A percentile compares a stretch with the other conserved stretches of the same genome.
Conservation (phyloP, 1,140 invertebrate species). For the Drosophila setifemur region DNA sequence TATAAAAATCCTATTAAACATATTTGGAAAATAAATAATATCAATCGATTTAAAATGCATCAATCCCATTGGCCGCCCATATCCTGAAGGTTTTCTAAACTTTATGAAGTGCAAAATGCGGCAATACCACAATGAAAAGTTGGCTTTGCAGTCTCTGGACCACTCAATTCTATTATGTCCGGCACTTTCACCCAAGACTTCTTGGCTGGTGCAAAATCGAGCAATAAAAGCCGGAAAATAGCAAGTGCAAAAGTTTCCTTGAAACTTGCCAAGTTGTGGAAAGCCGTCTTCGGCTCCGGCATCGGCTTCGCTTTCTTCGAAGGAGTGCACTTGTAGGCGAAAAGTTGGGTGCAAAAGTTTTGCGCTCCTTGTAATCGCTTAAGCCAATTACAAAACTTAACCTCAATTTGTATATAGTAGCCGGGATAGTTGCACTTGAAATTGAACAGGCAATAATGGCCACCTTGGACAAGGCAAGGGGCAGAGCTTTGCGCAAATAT, state of each 20-base stretch:
- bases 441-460: constrained; percentile 8
- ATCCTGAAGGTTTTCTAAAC: no score
- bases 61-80: no score
- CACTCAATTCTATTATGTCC: constrained; percentile 8
- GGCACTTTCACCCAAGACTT: constrained; percentile 4
- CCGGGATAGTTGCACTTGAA: constrained; percentile 5
- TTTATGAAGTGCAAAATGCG: neutral
- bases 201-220: neutral
- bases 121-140: neutral
- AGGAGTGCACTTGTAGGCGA: neutral
- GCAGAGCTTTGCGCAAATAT: constrained; percentile 31
- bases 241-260: constrained; percentile 17
- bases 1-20: no score
- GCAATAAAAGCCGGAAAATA: neutral
- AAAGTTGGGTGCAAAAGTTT: constrained; percentile 43
- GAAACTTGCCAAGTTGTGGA: constrained; percentile 31
- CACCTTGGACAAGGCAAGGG: constrained; percentile 34
- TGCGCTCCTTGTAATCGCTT: constrained; percentile 69
- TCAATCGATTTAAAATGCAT: no score
- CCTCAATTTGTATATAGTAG: constrained; percentile 56
- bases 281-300: no score
- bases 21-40: no score
- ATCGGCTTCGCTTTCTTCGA: neutral
- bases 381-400: constrained; percentile 76
- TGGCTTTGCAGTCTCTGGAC: neutral